These are phyloP conservation scores for Potamilus streckersoni DNA, from an alignment of 1,140 invertebrate genomes.

Conservation along the genomic window DNA sequence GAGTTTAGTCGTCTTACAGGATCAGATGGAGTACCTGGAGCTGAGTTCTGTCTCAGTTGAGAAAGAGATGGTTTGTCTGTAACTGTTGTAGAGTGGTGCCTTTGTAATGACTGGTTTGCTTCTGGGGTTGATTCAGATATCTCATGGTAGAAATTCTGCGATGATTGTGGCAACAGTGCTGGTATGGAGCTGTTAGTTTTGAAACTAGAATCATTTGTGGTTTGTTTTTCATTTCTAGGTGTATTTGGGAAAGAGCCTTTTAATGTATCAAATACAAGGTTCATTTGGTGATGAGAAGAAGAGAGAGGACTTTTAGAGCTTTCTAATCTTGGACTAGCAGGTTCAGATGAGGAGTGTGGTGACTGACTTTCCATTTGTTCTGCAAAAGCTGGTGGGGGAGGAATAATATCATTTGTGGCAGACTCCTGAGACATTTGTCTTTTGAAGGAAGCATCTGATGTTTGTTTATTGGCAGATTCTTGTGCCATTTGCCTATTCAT, in stretches of 20 bases:
- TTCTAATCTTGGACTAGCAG: too few relatives aligned
- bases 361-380: neutral
- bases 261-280: neutral
- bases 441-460: neutral
- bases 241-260: conserved; percentile 6
- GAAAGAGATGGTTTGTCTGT: conserved; percentile 12
- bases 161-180: too few relatives aligned
- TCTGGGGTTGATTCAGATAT: neutral
- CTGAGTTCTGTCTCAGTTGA: conserved; percentile 23
- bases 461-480: conserved; percentile 4
- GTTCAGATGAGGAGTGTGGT: too few relatives aligned
- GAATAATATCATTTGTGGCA: conserved; percentile 1
- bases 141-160: too few relatives aligned
- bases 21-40: conserved; percentile 15
- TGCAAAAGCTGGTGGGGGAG: neutral
- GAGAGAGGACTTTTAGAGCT: too few relatives aligned
- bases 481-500: conserved; percentile 36
- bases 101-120: neutral
- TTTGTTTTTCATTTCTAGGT: neutral
- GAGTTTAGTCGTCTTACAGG: conserved; percentile 40
- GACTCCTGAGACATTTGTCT: neutral
- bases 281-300: neutral
- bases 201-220: too few relatives aligned
- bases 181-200: too few relatives aligned
- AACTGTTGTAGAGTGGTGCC: conserved; percentile 20